Percentiles rank a stretch among this genome's conserved stretches.
Conservation (phyloP, 1,140 invertebrate species). For the Mya arenaria region DNA sequence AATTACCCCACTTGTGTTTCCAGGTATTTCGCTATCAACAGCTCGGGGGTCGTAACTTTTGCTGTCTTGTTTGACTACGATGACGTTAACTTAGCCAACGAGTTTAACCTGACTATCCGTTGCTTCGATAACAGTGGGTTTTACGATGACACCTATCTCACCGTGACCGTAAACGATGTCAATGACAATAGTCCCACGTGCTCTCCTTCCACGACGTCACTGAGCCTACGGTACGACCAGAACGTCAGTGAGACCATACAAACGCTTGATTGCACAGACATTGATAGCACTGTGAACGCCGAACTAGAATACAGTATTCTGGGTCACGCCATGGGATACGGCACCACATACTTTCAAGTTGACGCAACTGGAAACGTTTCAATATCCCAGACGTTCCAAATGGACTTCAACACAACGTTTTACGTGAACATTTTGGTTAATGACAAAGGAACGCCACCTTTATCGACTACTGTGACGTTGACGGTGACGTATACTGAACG, state of each 20-base stretch:
- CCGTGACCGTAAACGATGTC: conserved; percentile 24
- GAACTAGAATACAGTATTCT: conserved; percentile 31
- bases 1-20: too few relatives aligned
- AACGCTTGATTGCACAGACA: conserved; percentile 30
- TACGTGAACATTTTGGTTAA: conserved; percentile 18
- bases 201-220: not conserved
- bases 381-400: conserved; percentile 4
- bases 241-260: not conserved
- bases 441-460: conserved; percentile 31
- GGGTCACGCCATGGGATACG: conserved; percentile 8
- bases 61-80: conserved; percentile 30
- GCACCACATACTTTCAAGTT: conserved; percentile 12
- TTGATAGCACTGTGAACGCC: conserved; percentile 42
- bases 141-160: conserved; percentile 15
- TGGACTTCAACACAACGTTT: conserved; percentile 51
- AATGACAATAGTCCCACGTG: conserved; percentile 44
- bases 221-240: conserved; percentile 28
- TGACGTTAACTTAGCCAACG: conserved; percentile 24
- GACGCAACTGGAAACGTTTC: conserved; percentile 37
- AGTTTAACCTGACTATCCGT: conserved; percentile 38
- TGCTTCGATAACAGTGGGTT: conserved; percentile 30
- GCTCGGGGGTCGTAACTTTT: not conserved
- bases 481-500: conserved; percentile 32
- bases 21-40: conserved; percentile 25
- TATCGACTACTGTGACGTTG: conserved; percentile 37